A percentile compares a stretch with the other conserved stretches of the same genome.
phyloP scores from a whole-genome alignment of 2,888 invertebrate species.

The Drepanosiphum platanoidis region DNA sequence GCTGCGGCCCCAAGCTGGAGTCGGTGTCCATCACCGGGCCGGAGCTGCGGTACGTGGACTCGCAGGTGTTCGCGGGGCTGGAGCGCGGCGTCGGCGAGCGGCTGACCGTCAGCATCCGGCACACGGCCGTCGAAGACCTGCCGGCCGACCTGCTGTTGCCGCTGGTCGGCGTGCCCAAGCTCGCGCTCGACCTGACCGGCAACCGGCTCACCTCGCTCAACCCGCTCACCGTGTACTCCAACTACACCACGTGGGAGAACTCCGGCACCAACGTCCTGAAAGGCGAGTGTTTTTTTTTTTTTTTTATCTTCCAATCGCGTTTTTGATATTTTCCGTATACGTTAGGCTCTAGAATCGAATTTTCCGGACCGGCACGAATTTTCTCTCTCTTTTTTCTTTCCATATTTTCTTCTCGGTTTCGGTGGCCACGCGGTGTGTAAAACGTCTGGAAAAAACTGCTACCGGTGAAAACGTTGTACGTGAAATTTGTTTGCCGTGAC shows the following conservation, averaged over 20 bases:
- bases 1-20: slow-evolving; percentile 79
- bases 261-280: slow-evolving; percentile 86
- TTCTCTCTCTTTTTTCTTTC: no score
- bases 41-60: slow-evolving; percentile 78
- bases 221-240: slow-evolving; percentile 87
- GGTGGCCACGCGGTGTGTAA: no score
- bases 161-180: slow-evolving; percentile 78
- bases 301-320: not conserved
- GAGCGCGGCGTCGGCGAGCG: slow-evolving; percentile 66
- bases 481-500: no score
- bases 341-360: no score
- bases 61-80: slow-evolving; percentile 74
- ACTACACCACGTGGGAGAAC: slow-evolving; percentile 86
- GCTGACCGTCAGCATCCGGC: slow-evolving; percentile 72
- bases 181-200: slow-evolving; percentile 83
- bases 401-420: no score
- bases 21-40: slow-evolving; percentile 83
- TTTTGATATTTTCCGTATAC: no score
- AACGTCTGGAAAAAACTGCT: no score
- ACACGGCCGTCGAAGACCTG: slow-evolving; percentile 81
- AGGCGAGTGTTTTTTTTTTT: slow-evolving; percentile 70
- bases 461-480: no score
- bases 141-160: slow-evolving; percentile 83
- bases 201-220: slow-evolving; percentile 83
- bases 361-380: no score